Percentiles rank a stretch among this genome's conserved stretches.
These are phyloP conservation scores for Acanthurus leucopareius DNA, from an alignment of 2,797 vertebrate genomes.

Conservation along the genomic window DNA sequence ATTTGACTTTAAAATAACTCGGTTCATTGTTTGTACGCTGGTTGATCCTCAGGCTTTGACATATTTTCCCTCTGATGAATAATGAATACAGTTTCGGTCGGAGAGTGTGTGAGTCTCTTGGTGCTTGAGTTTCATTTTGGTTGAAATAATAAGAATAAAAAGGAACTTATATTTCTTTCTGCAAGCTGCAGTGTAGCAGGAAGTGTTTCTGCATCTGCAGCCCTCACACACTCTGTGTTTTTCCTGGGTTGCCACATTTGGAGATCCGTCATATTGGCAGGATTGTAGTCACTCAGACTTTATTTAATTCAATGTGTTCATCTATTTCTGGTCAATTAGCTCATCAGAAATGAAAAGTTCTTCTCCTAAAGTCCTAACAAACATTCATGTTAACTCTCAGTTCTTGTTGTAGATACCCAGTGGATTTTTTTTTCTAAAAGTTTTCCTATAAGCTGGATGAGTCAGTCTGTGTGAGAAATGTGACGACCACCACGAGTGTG, in stretches of 20 bases:
- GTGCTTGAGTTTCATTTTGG: not conserved
- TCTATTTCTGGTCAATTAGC: not conserved
- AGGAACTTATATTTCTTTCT: not conserved
- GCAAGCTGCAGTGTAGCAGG: not conserved
- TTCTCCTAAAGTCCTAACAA: not conserved
- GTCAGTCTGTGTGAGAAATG: no score
- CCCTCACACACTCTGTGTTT: no score
- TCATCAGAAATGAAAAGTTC: not conserved
- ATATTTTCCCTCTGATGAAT: not conserved
- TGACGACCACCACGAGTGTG: no score
- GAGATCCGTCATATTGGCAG: not conserved
- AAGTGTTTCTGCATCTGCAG: not conserved
- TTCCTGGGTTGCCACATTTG: not conserved
- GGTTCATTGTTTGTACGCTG: not conserved
- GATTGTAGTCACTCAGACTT: not conserved
- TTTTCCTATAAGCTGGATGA: no score
- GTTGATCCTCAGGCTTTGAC: not conserved
- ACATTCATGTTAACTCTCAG: not conserved
- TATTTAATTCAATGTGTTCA: not conserved
- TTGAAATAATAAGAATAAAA: not conserved
- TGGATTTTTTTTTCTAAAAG: no score
- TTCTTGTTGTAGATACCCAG: not conserved
- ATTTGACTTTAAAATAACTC: not conserved
- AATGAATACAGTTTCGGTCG: not conserved
- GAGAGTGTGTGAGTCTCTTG: accelerated